phyloP scores from a whole-genome alignment of 1,140 invertebrate genomes.

The Lordiphosa stackelbergi region DNA sequence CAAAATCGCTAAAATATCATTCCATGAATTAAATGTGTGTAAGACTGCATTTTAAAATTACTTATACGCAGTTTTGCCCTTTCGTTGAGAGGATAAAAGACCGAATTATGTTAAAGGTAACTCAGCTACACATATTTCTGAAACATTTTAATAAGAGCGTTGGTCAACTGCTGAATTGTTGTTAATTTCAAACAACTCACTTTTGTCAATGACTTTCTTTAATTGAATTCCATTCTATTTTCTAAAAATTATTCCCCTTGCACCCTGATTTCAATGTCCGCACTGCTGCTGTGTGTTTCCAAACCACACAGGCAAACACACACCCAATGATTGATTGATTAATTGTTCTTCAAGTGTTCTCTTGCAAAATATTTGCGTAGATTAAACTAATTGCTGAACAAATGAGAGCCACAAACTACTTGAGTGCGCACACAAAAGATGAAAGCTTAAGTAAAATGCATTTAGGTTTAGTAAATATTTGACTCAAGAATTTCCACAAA shows the following conservation, averaged over 20 bases:
- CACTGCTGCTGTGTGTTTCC: slow-evolving; percentile 3
- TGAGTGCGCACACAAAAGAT: slow-evolving; percentile 22
- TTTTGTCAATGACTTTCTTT: no score
- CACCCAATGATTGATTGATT: slow-evolving; percentile 35
- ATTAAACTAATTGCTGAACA: slow-evolving; percentile 46
- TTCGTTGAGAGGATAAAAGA: no score
- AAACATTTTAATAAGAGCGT: no score
- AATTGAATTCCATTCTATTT: no score
- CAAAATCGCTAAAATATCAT: no score
- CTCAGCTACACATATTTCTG: no score
- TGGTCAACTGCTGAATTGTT: no score
- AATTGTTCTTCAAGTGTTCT: slow-evolving; percentile 23
- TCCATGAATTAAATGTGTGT: no score
- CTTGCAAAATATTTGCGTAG: slow-evolving; percentile 40
- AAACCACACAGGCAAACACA: slow-evolving; percentile 5
- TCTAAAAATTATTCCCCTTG: slow-evolving; percentile 6
- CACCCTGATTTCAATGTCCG: slow-evolving; percentile 11
- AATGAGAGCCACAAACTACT: slow-evolving; percentile 26
- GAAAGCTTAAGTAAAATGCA: slow-evolving; percentile 9
- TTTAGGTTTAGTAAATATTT: slow-evolving; percentile 16
- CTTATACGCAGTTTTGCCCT: no score
- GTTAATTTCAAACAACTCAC: no score
- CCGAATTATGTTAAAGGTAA: no score
- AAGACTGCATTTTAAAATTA: no score
- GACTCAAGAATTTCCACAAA: slow-evolving; percentile 16